Evolutionary conservation across 1,140 invertebrate genomes (phyloP).

Genomic region (Formica exsecta): DNA sequence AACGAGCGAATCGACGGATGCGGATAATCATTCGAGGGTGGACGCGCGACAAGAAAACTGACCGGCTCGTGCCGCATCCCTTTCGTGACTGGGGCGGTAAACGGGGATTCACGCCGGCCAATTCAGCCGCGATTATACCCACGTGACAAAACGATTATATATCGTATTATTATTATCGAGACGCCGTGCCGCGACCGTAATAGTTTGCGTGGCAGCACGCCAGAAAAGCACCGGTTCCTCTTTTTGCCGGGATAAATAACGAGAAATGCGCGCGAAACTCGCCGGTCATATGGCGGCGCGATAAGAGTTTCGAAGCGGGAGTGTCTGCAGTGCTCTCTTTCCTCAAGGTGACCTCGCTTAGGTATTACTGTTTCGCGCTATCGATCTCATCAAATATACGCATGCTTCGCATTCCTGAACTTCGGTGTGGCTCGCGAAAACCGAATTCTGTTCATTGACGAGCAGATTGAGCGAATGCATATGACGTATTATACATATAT

Average conservation of each 20-base stretch:
- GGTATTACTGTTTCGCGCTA: constrained; percentile 4
- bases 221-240: constrained; percentile 38
- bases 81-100: neutral
- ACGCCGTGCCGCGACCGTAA: constrained; percentile 62
- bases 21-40: constrained; percentile 31
- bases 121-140: neutral
- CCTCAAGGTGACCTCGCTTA: constrained; percentile 65
- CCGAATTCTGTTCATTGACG: neutral
- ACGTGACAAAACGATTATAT: constrained; percentile 47
- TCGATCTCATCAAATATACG: constrained; percentile 54
- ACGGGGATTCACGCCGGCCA: neutral
- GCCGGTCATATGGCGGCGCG: neutral
- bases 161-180: constrained; percentile 54
- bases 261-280: constrained; percentile 48
- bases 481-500: too few species aligned
- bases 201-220: constrained; percentile 68
- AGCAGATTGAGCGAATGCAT: neutral
- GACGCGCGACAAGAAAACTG: constrained; percentile 21
- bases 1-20: neutral
- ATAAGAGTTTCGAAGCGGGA: constrained; percentile 20
- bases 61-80: constrained; percentile 24
- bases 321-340: neutral
- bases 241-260: constrained; percentile 39
- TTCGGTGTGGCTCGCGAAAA: neutral
- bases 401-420: neutral